Evolutionary conservation across 2,888 invertebrate genomes (phyloP).

Genomic region (Hypomecis atomaria): DNA sequence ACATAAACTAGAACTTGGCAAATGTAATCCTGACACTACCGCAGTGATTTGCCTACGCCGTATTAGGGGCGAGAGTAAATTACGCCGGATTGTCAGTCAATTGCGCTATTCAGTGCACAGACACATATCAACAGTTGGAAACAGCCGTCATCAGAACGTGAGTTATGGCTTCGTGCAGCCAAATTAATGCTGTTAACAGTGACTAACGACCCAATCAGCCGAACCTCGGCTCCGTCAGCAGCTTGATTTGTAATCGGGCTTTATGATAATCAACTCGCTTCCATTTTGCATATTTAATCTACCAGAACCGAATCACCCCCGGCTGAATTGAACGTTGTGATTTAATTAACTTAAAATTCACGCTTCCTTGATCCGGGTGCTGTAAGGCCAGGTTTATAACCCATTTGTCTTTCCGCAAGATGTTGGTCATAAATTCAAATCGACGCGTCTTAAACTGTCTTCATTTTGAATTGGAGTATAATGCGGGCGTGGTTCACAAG

Average conservation of each 20-base stretch:
- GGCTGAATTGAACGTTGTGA: constrained; percentile 16
- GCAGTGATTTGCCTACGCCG: constrained; percentile 49
- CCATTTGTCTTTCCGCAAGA: constrained; percentile 21
- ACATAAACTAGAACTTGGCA: constrained; percentile 51
- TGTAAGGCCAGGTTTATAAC: constrained; percentile 6
- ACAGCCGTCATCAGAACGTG: constrained; percentile 39
- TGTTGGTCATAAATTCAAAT: constrained; percentile 42
- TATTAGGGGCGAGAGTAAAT: constrained; percentile 37
- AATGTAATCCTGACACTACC: constrained; percentile 49
- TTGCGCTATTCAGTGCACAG: constrained; percentile 39
- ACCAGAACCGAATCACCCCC: constrained; percentile 8
- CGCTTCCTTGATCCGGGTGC: constrained; percentile 7
- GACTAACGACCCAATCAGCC: constrained; percentile 42
- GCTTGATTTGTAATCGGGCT: constrained; percentile 31
- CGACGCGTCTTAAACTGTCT: constrained; percentile 33
- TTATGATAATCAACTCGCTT: constrained; percentile 29
- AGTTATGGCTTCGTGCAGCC: constrained; percentile 41
- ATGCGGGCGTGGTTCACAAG: constrained; percentile 43
- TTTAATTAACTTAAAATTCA: constrained; percentile 28
- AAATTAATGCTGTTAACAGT: constrained; percentile 47
- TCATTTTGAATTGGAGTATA: constrained; percentile 35
- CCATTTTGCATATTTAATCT: constrained; percentile 27
- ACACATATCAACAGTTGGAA: constrained; percentile 36
- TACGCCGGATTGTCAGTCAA: constrained; percentile 33
- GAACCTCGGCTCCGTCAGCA: constrained; percentile 27